These are phyloP conservation scores for Gobio gobio DNA, from an alignment of 2,113 vertebrate genomes.

Conservation along the genomic window DNA sequence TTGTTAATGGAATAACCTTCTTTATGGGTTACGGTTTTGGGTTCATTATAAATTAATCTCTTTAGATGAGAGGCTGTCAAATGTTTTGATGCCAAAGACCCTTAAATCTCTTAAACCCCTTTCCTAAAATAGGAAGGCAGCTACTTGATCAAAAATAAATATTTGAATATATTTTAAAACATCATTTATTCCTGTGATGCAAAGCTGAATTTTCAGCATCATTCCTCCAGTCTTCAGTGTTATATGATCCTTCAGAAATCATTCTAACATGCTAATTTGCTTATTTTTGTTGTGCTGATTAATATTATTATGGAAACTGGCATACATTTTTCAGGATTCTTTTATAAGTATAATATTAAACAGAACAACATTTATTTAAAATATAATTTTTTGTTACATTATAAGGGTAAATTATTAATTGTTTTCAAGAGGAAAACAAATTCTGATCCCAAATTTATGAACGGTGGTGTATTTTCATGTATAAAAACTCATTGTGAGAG, in stretches of 20 bases:
- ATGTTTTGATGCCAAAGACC: neutral
- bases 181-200: neutral
- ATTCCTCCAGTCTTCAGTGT: neutral
- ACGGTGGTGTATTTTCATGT: neutral
- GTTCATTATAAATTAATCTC: neutral
- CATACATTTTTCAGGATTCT: too few species aligned
- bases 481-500: neutral
- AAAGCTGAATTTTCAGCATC: neutral
- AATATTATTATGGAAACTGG: too few species aligned
- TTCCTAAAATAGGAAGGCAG: neutral
- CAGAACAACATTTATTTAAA: too few species aligned
- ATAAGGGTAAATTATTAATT: too few species aligned
- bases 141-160: neutral
- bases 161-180: neutral
- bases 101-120: neutral
- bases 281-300: too few species aligned
- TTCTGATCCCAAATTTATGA: neutral
- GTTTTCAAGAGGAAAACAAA: neutral
- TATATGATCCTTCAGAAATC: neutral
- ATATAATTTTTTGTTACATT: too few species aligned
- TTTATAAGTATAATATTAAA: too few species aligned
- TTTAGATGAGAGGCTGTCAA: neutral
- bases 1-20: neutral
- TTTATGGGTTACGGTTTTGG: conserved; percentile 10
- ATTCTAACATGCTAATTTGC: neutral